phyloP scores from a whole-genome alignment of 2,113 vertebrate species.

The Leiothrix lutea region DNA sequence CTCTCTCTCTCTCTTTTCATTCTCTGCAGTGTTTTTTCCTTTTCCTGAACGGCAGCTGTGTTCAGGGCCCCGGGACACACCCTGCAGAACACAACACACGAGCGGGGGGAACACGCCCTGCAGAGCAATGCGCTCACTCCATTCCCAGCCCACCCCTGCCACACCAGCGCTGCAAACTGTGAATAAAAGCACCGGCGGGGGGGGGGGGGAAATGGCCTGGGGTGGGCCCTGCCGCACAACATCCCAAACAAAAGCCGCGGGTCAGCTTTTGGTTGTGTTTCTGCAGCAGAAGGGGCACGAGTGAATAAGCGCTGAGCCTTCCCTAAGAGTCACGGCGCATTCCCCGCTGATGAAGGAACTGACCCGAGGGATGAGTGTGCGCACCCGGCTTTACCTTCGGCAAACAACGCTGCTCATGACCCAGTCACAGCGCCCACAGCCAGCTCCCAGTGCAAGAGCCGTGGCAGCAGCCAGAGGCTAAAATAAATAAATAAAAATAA shows the following conservation, averaged over 20 bases:
- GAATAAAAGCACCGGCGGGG: background rate
- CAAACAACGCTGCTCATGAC: slow-evolving; percentile 34
- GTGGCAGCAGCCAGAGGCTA: background rate
- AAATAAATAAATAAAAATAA: background rate
- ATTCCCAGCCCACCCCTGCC: background rate
- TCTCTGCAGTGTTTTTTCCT: slow-evolving; percentile 55
- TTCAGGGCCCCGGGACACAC: slow-evolving; percentile 4
- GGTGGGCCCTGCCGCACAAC: background rate
- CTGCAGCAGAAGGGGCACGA: background rate
- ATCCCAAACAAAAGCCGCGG: background rate
- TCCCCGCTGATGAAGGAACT: background rate
- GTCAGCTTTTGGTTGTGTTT: background rate
- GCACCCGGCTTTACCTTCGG: slow-evolving; percentile 3
- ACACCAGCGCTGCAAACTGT: background rate
- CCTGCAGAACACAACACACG: slow-evolving; percentile 26
- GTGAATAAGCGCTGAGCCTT: background rate
- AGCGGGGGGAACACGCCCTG: slow-evolving; percentile 18
- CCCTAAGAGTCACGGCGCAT: background rate
- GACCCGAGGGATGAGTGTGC: background rate
- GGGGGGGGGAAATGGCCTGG: background rate
- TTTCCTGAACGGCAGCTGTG: slow-evolving; percentile 35
- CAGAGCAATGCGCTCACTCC: background rate
- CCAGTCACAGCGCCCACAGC: background rate
- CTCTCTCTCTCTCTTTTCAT: slow-evolving; percentile 7
- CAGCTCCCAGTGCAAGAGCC: background rate